A percentile compares a stretch with the other conserved stretches of the same genome.
These are phyloP conservation scores for Limnephilus auricula DNA, from an alignment of 2,888 invertebrate species.

Conservation along the genomic window DNA sequence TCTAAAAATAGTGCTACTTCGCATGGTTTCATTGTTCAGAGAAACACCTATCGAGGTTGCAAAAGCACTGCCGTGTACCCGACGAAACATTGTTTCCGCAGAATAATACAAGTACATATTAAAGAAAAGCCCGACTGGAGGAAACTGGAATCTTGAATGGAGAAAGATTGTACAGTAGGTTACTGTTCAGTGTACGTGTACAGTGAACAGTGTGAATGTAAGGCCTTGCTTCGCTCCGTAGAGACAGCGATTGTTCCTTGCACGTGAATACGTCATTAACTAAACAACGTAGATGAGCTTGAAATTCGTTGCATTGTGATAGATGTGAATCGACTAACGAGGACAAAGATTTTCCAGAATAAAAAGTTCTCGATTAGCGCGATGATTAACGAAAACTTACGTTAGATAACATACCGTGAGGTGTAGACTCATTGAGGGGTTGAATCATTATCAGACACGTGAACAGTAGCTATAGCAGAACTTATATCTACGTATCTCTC, in stretches of 20 bases:
- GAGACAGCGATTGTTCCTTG: conserved; percentile 28
- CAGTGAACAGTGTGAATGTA: background rate
- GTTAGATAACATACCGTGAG: background rate
- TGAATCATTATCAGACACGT: background rate
- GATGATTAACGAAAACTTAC: background rate
- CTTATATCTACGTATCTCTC: background rate
- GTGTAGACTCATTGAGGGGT: too few relatives aligned
- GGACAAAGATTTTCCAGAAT: background rate
- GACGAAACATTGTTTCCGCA: background rate
- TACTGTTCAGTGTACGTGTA: background rate
- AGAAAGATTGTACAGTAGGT: background rate
- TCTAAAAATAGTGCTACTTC: background rate
- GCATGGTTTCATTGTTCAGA: background rate
- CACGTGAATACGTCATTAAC: conserved; percentile 39
- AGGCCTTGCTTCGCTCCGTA: background rate
- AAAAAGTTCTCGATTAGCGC: background rate
- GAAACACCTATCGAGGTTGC: background rate
- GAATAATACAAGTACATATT: conserved; percentile 27
- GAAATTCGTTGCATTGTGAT: background rate
- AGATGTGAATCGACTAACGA: background rate
- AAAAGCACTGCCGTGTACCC: background rate
- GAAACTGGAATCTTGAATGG: conserved; percentile 11
- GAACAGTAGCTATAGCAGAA: background rate
- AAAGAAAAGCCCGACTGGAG: conserved; percentile 20
- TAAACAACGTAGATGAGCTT: background rate